phyloP scores from a whole-genome alignment of 2,888 invertebrate genomes.

The Hypercompe scribonia region DNA sequence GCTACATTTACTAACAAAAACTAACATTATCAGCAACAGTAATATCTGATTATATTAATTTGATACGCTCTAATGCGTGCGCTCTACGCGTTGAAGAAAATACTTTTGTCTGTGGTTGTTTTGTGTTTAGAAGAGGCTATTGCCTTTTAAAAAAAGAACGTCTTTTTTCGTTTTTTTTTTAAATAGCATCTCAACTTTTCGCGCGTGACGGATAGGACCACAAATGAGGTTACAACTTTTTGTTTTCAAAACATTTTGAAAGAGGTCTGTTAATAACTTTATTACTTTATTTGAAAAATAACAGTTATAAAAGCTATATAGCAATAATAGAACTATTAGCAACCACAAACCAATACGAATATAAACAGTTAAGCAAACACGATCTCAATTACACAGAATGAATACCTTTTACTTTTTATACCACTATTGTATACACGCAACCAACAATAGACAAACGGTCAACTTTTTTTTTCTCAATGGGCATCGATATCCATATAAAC shows the following conservation, averaged over 20 bases:
- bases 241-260: neutral
- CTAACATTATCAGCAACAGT: constrained; percentile 6
- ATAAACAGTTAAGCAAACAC: neutral
- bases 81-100: neutral
- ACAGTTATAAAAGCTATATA: neutral
- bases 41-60: constrained; percentile 18
- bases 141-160: neutral
- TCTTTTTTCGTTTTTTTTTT: neutral
- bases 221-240: constrained; percentile 5
- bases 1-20: constrained; percentile 8
- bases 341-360: neutral
- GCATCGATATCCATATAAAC: constrained; percentile 49
- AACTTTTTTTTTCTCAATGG: constrained; percentile 37
- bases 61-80: constrained; percentile 22
- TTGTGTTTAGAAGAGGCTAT: neutral
- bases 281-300: too few species aligned
- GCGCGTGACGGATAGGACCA: neutral
- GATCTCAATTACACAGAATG: neutral
- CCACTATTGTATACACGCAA: constrained; percentile 22
- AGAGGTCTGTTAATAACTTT: neutral
- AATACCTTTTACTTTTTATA: neutral
- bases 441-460: constrained; percentile 50
- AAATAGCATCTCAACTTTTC: neutral
- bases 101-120: neutral
- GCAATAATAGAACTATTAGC: neutral